These are phyloP conservation scores for Austrolebias charrua DNA, from an alignment of 2,797 vertebrate species.

Conservation along the genomic window DNA sequence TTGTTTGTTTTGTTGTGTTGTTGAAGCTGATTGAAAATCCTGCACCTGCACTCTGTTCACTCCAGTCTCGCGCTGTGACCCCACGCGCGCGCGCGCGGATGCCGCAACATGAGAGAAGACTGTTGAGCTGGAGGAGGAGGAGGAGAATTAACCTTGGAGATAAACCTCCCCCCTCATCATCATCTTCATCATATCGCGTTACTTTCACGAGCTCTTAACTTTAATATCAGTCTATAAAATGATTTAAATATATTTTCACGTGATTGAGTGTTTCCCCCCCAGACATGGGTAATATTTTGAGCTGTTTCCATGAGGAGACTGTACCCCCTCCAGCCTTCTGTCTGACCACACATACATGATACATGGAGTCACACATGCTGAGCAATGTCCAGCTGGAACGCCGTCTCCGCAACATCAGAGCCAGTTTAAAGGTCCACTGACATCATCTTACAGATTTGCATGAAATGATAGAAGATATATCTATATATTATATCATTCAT, in stretches of 20 bases:
- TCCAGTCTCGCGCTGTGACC: conserved; percentile 41
- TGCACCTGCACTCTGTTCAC: conserved; percentile 18
- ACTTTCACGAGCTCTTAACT: conserved; percentile 14
- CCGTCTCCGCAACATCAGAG: conserved; percentile 16
- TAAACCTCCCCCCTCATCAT: conserved; percentile 11
- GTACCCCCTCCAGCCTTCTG: conserved; percentile 13
- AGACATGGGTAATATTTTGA: conserved; percentile 1
- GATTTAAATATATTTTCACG: neutral
- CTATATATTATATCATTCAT: too few relatives aligned
- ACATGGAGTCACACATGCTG: conserved; percentile 24
- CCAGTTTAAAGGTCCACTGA: too few relatives aligned
- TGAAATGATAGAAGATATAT: too few relatives aligned
- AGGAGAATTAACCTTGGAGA: conserved; percentile 75
- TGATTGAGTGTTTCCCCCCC: too few relatives aligned
- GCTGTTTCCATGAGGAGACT: conserved; percentile 19
- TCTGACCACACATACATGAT: conserved; percentile 16
- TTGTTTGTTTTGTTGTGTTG: neutral
- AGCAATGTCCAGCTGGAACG: conserved; percentile 3
- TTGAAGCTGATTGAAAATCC: neutral
- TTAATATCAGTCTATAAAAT: conserved; percentile 2
- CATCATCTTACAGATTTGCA: too few relatives aligned
- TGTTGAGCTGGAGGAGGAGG: conserved; percentile 61
- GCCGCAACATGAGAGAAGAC: conserved; percentile 69
- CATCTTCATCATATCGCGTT: neutral
- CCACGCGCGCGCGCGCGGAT: conserved; percentile 9